Conservation (phyloP, 2,113 vertebrate species). For the Mohoua ochrocephala region DNA sequence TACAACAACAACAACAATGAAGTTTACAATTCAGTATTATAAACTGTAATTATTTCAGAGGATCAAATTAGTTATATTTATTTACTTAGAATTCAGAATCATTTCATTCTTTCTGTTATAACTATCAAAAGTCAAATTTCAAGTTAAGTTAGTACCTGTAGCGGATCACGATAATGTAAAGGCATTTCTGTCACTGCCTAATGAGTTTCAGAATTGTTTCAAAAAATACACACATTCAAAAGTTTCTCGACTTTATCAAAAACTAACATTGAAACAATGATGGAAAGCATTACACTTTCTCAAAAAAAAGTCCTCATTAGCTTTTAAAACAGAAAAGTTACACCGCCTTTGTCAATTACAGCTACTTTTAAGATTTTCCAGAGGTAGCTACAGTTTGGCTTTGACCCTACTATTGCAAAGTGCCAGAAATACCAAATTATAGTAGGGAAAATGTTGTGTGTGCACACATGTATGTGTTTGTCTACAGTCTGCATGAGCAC, state of each 20-base stretch:
- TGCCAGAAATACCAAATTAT: constrained; percentile 22
- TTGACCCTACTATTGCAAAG: not conserved
- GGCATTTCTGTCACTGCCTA: not conserved
- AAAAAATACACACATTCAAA: not conserved
- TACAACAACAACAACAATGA: not conserved
- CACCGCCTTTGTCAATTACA: not conserved
- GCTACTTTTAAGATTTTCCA: constrained; percentile 5
- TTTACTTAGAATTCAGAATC: not conserved
- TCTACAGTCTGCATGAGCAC: not conserved
- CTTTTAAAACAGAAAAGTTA: not conserved
- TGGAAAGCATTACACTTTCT: not conserved
- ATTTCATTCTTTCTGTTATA: not conserved
- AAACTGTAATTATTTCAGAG: not conserved
- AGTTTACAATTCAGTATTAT: not conserved
- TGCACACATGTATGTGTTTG: not conserved
- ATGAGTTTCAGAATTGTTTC: not conserved
- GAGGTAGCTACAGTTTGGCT: constrained; percentile 12
- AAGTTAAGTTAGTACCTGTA: not conserved
- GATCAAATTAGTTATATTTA: not conserved
- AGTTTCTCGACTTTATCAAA: not conserved
- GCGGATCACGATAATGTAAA: accelerated
- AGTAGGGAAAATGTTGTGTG: not conserved
- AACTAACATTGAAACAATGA: not conserved
- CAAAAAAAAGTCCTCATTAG: not conserved
- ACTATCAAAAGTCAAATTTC: not conserved